Base-by-base conservation (phyloP, 2,797 vertebrate genomes). In the Anolis apletophallus region DNA sequence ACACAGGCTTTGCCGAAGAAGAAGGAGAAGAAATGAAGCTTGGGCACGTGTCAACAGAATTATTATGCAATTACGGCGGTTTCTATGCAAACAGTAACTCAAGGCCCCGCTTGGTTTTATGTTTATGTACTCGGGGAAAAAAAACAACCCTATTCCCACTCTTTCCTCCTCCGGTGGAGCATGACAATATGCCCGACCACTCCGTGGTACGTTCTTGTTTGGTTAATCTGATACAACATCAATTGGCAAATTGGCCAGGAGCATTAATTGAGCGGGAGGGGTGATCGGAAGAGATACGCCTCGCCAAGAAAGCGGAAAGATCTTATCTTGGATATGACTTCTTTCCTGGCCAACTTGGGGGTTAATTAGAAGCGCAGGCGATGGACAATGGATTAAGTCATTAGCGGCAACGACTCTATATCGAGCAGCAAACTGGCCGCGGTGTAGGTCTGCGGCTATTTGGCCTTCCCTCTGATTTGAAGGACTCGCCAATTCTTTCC, bases 331-430 rank as follows among this genome's bases (percentile, higher is more conserved):
- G n/a, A 81, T 87, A 88, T 85, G 89, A 69, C 93, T 95, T 91
- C 89, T 19, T 91, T 59, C 91, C 92, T 0, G 36, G 90, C 88
- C 67, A 87, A 54, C 91, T 88, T 75, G 92, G 89, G 92, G 91
- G 91, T 90, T 95, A 94, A 95, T 93, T 87, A 92, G 93, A 40
- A 40, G 87, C 87, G 16, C 32, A 32, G 79, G 21, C 83, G 0
- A 0, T 55, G 29, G 88, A 85, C 92, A 92, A 93, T 91, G 91
- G 92, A 94, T 95, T 91, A 92, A 95, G 94, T 92, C 90, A 90
- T 94, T 93, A 92, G 91, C 87, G 87, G 87, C 90, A 86, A 88
- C 86, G 83, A 88, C 89, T 94, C 76, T 92, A 90, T 91, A 91
- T 91, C 87, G 61, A 85, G 90, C 64, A 89, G 87, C 90, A 85